These are phyloP conservation scores for Cliona cf. orientalis DNA, from an alignment of 37 sponge, comb jelly and placozoan species.

Conservation along the genomic window DNA sequence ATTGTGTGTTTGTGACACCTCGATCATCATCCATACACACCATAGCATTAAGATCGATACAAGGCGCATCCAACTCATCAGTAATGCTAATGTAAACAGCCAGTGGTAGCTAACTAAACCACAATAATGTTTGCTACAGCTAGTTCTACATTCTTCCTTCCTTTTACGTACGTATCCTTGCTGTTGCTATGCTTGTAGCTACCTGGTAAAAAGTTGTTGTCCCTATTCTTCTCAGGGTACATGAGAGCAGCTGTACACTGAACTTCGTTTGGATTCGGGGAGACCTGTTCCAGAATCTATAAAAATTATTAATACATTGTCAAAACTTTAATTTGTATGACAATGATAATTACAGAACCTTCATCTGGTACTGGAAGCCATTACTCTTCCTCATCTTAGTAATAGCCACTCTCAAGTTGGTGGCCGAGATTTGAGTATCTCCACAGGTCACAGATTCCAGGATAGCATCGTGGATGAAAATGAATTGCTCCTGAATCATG, in stretches of 20 bases:
- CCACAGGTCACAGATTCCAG: slow-evolving; percentile 63
- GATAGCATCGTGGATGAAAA: slow-evolving; percentile 70
- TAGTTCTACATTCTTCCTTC: too few relatives aligned
- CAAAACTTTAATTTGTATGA: too few relatives aligned
- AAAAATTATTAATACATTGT: too few relatives aligned
- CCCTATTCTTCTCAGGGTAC: slow-evolving; percentile 28
- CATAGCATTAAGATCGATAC: too few relatives aligned
- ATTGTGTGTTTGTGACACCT: too few relatives aligned
- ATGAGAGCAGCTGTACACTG: slow-evolving; percentile 1
- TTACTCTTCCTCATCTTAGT: slow-evolving; percentile 25
- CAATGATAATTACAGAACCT: slow-evolving; percentile 33
- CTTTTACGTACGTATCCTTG: too few relatives aligned
- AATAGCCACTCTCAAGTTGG: slow-evolving; percentile 26
- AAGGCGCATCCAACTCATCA: too few relatives aligned
- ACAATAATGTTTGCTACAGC: too few relatives aligned
- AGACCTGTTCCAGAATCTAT: slow-evolving; percentile 47
- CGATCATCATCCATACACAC: too few relatives aligned
- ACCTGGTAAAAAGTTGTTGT: slow-evolving; percentile 29
- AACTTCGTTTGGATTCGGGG: slow-evolving; percentile 24
- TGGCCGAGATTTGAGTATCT: slow-evolving; percentile 53
- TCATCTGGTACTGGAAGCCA: slow-evolving; percentile 72
- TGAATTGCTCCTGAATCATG: slow-evolving; percentile 78
- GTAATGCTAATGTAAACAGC: too few relatives aligned
- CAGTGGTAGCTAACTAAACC: too few relatives aligned
- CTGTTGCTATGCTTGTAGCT: too few relatives aligned